Conservation (phyloP, 2,797 vertebrate species). For the Xenops minutus region DNA sequence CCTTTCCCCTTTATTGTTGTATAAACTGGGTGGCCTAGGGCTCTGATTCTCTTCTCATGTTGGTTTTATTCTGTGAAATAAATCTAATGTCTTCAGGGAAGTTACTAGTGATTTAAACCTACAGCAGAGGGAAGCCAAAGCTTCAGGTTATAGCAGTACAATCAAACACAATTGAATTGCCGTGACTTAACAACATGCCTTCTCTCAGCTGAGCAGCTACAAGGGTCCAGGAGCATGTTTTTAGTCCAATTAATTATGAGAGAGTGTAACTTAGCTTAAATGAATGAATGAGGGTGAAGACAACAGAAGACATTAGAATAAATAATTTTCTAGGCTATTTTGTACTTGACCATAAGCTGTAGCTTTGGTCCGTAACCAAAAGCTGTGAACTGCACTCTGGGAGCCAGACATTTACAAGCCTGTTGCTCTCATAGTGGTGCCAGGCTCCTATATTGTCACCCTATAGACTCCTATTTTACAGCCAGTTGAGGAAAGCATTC, state of each 20-base stretch:
- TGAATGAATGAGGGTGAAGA: background rate
- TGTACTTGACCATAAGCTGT: background rate
- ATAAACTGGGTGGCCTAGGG: background rate
- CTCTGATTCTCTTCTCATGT: background rate
- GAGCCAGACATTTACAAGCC: background rate
- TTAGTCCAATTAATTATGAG: slow-evolving; percentile 12
- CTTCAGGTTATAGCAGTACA: background rate
- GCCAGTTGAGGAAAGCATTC: background rate
- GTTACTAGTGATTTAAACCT: slow-evolving; percentile 24
- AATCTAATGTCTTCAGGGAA: slow-evolving; percentile 25
- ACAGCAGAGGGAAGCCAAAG: slow-evolving; percentile 13
- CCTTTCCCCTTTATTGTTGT: background rate
- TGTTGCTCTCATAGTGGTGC: background rate
- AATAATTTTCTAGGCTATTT: background rate
- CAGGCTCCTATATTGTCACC: fast-evolving
- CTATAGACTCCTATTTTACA: background rate
- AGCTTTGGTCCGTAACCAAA: background rate
- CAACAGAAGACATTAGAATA: background rate
- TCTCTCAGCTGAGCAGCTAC: slow-evolving; percentile 18
- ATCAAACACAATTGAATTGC: slow-evolving; percentile 50
- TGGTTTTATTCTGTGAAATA: slow-evolving; percentile 29
- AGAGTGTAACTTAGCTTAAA: background rate
- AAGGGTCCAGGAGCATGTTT: background rate
- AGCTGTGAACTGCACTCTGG: background rate
- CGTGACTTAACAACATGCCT: slow-evolving; percentile 30